Base-by-base conservation (phyloP, 2,888 invertebrate species). In the Drosophila paranaensis region DNA sequence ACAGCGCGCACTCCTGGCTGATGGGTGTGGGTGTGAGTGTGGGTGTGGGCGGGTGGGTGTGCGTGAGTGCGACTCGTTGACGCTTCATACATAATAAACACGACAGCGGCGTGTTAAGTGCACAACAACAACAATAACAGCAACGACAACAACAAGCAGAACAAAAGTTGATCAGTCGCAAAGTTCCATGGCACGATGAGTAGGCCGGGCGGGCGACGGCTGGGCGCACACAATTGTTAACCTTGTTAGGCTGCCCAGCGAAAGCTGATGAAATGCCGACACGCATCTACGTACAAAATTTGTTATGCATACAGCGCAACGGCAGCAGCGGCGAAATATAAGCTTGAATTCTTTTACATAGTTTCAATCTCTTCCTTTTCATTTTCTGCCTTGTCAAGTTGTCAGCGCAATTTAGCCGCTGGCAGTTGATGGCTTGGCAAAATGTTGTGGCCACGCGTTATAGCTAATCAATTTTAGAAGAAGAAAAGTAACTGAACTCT, bases 51-150 rank as follows among this genome's bases (percentile, higher is more conserved):
- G 27, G 27, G 50, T 45, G 65, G 46, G 55, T 60, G 73, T 79
- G 82, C 74, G 84, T 81, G 83, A 71, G 74, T 77, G 65, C 74
- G 76, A 50, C 70, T 74, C 71, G 74, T 67, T 66, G 84, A 85
- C 80, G 85, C 76, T 77, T 85, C 81, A 83, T 86, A 86, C 86
- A 86, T 86, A 86, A 86, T 86, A 86, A 86, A 81, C 87, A 83
- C 76, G 61, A 51, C 57, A 66, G 82, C 82, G 71, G 72, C 82
- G 77, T 80, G 87, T 86, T 86, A 87, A 87, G 86, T 87, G 83
- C 78, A 65, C 66, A 71, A 68, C 61, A 45, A 45, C 20, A 45
- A 16, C 16, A 42, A 3, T 2, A 77, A 63, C 63, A 70, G 25
- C 50, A 60, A 42, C n/a, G 57, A 14, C 55, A 60, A 72, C 58